Conservation (phyloP, 2,888 invertebrate genomes). For the Therioaphis trifolii region DNA sequence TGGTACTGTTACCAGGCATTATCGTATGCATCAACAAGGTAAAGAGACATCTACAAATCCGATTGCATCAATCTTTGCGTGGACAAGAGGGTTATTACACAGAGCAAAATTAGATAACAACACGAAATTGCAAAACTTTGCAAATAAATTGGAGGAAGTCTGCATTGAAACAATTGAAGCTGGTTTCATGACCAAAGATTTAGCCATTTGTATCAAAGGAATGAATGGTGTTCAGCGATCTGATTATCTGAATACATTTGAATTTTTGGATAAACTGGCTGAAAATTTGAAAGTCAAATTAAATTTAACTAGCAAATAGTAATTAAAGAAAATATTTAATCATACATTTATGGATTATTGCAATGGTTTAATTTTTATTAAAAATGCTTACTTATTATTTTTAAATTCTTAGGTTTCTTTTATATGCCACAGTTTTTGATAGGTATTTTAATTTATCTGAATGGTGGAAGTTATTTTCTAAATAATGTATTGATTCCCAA, state of each 20-base stretch:
- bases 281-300: constrained; percentile 83
- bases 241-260: constrained; percentile 97
- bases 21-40: constrained; percentile 88
- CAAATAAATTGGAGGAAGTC: constrained; percentile 87
- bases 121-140: constrained; percentile 79
- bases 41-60: constrained; percentile 99
- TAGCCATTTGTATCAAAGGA: constrained; percentile 97
- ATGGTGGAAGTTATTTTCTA: constrained; percentile 37
- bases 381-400: constrained; percentile 10
- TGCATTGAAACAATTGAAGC: constrained; percentile 95
- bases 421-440: constrained; percentile 16
- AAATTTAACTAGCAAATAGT: constrained; percentile 51
- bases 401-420: background rate
- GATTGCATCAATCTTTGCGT: constrained; percentile 98
- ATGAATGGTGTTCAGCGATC: constrained; percentile 78
- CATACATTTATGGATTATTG: background rate
- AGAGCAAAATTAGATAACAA: constrained; percentile 95
- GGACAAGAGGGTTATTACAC: constrained; percentile 94
- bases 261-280: constrained; percentile 94
- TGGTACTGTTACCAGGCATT: constrained; percentile 95
- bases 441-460: background rate
- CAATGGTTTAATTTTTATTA: constrained; percentile 63
- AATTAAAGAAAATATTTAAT: constrained; percentile 17
- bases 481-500: background rate
- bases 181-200: constrained; percentile 97